These are phyloP conservation scores for Drosophila ohnishii DNA, from an alignment of 1,140 invertebrate species.

Conservation along the genomic window DNA sequence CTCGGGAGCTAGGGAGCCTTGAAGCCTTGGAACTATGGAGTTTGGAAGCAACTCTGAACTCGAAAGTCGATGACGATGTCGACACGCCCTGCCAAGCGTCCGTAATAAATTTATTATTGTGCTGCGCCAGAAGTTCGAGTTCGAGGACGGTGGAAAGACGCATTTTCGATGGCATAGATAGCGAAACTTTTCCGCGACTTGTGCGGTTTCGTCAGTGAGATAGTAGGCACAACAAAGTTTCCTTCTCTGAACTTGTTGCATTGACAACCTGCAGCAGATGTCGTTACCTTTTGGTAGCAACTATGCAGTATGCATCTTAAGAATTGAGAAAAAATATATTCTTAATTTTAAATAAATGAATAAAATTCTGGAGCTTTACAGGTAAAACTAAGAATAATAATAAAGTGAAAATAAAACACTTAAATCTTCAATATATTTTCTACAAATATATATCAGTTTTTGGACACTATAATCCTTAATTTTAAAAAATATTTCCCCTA, in stretches of 20 bases:
- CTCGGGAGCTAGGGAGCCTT: not conserved
- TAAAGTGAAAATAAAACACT: too few relatives aligned
- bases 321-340: not conserved
- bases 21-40: constrained; percentile 5
- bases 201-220: constrained; percentile 57
- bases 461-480: not conserved
- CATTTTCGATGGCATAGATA: constrained; percentile 53
- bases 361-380: too few relatives aligned
- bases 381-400: not conserved
- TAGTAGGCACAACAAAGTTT: constrained; percentile 75
- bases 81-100: constrained; percentile 51
- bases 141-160: constrained; percentile 13
- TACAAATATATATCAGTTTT: too few relatives aligned
- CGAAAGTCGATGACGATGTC: constrained; percentile 37
- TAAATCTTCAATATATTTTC: not conserved
- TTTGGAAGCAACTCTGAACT: constrained; percentile 5
- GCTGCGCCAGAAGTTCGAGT: constrained; percentile 39
- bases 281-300: constrained; percentile 30
- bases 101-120: constrained; percentile 56
- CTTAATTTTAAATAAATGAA: too few relatives aligned
- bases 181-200: constrained; percentile 64
- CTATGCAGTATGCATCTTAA: not conserved
- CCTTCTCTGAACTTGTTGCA: constrained; percentile 66
- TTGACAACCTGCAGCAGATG: constrained; percentile 58
- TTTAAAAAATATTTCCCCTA: not conserved